A percentile compares a stretch with the other conserved stretches of the same genome.
phyloP scores from a whole-genome alignment of 2,888 invertebrate genomes.

The Lycocerus yunnanus region DNA sequence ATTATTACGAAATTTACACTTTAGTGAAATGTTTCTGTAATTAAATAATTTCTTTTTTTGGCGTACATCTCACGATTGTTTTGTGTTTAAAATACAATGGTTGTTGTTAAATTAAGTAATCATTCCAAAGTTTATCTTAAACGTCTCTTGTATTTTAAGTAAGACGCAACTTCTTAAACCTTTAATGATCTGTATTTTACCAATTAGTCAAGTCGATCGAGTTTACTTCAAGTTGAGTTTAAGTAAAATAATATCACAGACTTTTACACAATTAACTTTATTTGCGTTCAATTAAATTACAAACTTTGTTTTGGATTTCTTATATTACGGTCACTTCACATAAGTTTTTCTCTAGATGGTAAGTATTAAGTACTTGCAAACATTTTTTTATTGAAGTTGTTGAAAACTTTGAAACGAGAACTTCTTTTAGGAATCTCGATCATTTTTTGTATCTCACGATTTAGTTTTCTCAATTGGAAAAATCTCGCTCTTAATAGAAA shows the following conservation, averaged over 20 bases:
- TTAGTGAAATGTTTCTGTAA: neutral
- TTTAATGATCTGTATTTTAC: neutral
- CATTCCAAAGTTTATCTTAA: neutral
- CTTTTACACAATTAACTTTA: neutral
- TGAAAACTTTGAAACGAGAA: neutral
- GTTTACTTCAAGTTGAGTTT: neutral
- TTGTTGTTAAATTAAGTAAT: neutral
- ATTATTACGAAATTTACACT: neutral
- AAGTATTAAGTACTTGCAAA: neutral
- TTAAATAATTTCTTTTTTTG: neutral
- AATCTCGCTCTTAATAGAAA: neutral
- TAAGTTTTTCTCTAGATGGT: neutral
- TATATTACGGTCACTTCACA: neutral
- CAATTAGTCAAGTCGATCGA: neutral
- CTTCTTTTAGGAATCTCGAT: neutral
- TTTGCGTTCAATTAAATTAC: neutral
- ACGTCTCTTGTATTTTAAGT: neutral
- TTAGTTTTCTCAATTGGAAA: neutral
- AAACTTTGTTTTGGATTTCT: neutral
- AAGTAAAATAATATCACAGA: neutral
- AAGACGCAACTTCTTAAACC: neutral
- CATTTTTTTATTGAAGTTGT: neutral
- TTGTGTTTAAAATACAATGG: neutral
- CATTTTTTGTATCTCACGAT: neutral
- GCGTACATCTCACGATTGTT: neutral